Percentiles rank a stretch among this genome's conserved stretches.
These are phyloP conservation scores for Chaenocephalus aceratus DNA, from an alignment of 2,113 vertebrate species.

Conservation along the genomic window DNA sequence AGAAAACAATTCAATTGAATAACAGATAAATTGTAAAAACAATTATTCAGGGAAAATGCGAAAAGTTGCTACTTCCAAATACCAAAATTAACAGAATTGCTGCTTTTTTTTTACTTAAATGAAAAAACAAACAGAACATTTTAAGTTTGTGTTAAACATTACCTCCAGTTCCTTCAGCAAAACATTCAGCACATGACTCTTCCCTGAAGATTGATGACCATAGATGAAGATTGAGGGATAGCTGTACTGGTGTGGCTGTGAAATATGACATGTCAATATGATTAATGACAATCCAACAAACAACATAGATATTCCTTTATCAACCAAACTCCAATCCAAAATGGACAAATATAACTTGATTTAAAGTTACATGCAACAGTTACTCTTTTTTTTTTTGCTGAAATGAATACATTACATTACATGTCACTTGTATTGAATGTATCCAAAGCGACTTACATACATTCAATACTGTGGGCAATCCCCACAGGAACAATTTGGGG, in stretches of 20 bases:
- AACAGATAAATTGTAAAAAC: too few species aligned
- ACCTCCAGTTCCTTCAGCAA: constrained; percentile 92
- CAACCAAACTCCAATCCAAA: not conserved
- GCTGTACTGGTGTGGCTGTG: constrained; percentile 91
- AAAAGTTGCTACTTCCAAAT: not conserved
- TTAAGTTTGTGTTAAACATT: constrained; percentile 33
- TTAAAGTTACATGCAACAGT: not conserved
- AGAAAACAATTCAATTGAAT: too few species aligned
- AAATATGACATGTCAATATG: not conserved
- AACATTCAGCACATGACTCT: constrained; percentile 91
- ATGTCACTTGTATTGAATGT: too few species aligned
- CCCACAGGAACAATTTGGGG: too few species aligned
- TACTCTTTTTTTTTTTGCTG: too few species aligned
- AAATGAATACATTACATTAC: too few species aligned
- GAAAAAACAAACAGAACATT: not conserved
- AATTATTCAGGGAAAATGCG: not conserved
- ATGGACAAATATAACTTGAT: not conserved
- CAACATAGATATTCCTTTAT: not conserved
- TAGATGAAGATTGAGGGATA: constrained; percentile 96
- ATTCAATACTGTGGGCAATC: too few species aligned
- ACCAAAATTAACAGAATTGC: not conserved
- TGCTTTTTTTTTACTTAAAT: not conserved
- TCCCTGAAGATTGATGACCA: constrained; percentile 94
- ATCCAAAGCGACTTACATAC: too few species aligned
- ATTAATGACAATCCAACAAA: constrained; percentile 4